phyloP scores from a whole-genome alignment of 2,797 vertebrate species.

The Anableps anableps region DNA sequence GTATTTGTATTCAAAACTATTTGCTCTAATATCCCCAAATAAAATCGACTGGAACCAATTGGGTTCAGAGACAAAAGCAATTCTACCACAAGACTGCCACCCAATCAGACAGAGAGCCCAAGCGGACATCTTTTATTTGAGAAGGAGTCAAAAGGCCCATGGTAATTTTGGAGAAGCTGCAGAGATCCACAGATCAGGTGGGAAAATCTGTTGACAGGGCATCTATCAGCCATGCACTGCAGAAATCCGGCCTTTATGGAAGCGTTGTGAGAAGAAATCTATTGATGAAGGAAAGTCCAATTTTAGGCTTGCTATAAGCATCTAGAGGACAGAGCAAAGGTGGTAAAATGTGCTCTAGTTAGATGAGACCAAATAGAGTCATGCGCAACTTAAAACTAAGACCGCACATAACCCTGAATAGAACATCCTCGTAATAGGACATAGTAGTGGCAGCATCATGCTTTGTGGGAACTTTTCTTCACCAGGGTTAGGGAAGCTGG shows the following conservation, averaged over 20 bases:
- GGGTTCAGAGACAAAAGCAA: neutral
- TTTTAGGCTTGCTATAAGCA: neutral
- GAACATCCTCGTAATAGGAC: neutral
- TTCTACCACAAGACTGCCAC: neutral
- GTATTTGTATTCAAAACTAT: neutral
- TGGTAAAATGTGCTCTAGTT: neutral
- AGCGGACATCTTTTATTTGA: neutral
- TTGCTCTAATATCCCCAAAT: neutral
- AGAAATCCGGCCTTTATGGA: neutral
- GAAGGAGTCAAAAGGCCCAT: neutral
- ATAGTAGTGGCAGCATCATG: neutral
- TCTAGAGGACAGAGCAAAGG: neutral
- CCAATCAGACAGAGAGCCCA: neutral
- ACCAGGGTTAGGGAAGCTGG: neutral
- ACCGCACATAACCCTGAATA: neutral
- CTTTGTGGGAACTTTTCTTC: neutral
- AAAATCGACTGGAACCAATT: neutral
- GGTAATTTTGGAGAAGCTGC: neutral
- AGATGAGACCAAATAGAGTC: neutral
- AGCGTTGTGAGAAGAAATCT: neutral
- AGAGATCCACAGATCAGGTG: too few relatives aligned
- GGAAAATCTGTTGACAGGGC: neutral
- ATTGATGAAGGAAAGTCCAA: neutral
- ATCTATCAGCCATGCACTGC: neutral
- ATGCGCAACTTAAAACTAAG: neutral